These are phyloP conservation scores for Ectemnius cavifrons DNA, from an alignment of 2,888 invertebrate genomes.

Conservation along the genomic window DNA sequence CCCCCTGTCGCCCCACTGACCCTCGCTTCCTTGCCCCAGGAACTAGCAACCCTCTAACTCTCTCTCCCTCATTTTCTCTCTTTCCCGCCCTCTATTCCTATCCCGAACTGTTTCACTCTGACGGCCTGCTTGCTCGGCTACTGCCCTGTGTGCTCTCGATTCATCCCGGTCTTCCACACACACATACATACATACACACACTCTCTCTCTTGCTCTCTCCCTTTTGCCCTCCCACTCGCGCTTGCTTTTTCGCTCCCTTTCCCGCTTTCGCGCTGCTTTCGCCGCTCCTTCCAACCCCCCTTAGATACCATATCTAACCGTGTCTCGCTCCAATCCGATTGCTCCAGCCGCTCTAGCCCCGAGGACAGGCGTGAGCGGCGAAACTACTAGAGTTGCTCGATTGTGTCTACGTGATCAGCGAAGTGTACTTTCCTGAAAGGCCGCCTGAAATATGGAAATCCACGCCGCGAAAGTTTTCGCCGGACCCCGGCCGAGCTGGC, in stretches of 20 bases:
- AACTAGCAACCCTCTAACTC: conserved; percentile 56
- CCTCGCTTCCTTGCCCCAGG: conserved; percentile 68
- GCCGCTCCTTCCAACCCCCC: not conserved
- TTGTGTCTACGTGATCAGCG: conserved; percentile 60
- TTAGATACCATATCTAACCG: too few species aligned
- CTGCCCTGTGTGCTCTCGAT: not conserved
- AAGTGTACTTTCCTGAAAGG: conserved; percentile 41
- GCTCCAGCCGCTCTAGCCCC: conserved; percentile 44
- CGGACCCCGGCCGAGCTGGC: conserved; percentile 3
- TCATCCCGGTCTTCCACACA: not conserved
- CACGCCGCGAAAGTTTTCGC: conserved; percentile 35
- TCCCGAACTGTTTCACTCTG: not conserved
- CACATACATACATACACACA: not conserved
- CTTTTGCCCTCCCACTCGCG: conserved; percentile 32
- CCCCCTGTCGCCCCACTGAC: conserved; percentile 66
- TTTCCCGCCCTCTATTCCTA: conserved; percentile 26
- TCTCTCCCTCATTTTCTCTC: conserved; percentile 41
- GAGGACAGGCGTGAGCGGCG: conserved; percentile 53
- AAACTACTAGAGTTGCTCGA: conserved; percentile 58
- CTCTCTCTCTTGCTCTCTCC: conserved; percentile 38
- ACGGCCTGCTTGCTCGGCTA: conserved; percentile 5
- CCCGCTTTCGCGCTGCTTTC: conserved; percentile 10
- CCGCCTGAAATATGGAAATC: conserved; percentile 53
- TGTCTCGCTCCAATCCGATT: too few species aligned
- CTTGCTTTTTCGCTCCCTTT: conserved; percentile 27